A percentile compares a stretch with the other conserved stretches of the same genome.
Evolutionary conservation across 2,797 vertebrate genomes (phyloP).

Genomic region (Siniperca undulata): DNA sequence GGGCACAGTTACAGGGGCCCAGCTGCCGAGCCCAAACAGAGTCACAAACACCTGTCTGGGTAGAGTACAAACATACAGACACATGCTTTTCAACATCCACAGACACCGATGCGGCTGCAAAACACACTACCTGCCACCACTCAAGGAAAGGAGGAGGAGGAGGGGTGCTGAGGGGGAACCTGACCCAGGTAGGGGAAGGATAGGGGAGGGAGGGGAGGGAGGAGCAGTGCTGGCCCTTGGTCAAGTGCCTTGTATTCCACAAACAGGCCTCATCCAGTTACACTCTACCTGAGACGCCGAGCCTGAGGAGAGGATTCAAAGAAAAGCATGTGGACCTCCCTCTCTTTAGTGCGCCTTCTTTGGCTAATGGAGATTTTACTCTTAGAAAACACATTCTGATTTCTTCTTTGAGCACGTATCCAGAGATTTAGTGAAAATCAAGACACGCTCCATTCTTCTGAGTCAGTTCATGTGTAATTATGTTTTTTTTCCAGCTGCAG

Average conservation of each 20-base stretch:
- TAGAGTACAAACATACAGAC: constrained; percentile 62
- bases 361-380: constrained; percentile 67
- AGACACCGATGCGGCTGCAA: constrained; percentile 50
- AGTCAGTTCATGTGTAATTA: constrained; percentile 40
- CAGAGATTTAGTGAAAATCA: constrained; percentile 42
- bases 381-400: constrained; percentile 54
- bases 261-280: constrained; percentile 89
- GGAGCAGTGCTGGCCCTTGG: constrained; percentile 94
- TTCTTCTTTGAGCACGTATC: constrained; percentile 26
- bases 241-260: constrained; percentile 96
- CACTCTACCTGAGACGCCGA: constrained; percentile 88
- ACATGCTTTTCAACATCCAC: constrained; percentile 63
- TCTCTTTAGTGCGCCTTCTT: constrained; percentile 77
- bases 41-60: constrained; percentile 73
- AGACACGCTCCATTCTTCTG: constrained; percentile 30
- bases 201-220: constrained; percentile 89
- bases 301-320: constrained; percentile 86
- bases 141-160: constrained; percentile 57
- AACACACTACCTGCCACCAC: constrained; percentile 70
- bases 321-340: constrained; percentile 81
- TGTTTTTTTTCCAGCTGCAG: constrained; percentile 28
- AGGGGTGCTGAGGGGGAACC: constrained; percentile 84
- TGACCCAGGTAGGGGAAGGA: constrained; percentile 91
- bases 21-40: constrained; percentile 74
- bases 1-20: constrained; percentile 91